phyloP scores from a whole-genome alignment of 2,797 vertebrate genomes.

The Vespertilio murinus region DNA sequence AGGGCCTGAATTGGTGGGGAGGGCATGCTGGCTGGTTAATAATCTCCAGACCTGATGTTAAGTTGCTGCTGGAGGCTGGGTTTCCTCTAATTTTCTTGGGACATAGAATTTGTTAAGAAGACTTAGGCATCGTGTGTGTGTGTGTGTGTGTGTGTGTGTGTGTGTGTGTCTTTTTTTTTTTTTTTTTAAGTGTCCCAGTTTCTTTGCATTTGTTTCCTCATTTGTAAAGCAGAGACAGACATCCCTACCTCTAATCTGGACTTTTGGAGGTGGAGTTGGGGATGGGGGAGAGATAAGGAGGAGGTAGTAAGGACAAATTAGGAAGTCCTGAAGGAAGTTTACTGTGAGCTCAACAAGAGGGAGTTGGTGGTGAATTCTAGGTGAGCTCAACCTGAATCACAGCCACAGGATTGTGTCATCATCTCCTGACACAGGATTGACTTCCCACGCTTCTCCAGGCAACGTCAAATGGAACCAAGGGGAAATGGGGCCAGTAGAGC shows the following conservation, averaged over 20 bases:
- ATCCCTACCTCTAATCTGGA: neutral
- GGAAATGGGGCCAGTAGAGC: neutral
- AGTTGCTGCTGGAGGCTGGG: neutral
- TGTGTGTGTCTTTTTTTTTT: neutral
- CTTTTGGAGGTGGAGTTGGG: neutral
- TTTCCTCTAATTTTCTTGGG: constrained; percentile 27
- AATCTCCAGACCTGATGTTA: neutral
- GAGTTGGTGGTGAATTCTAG: neutral
- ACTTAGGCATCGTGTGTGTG: neutral
- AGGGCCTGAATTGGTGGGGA: neutral
- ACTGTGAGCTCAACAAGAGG: neutral
- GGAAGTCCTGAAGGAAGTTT: neutral
- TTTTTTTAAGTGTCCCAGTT: neutral
- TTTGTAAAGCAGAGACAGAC: neutral
- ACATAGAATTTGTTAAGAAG: neutral
- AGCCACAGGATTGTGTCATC: neutral
- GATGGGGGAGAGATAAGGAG: too few species aligned
- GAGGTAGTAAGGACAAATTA: neutral
- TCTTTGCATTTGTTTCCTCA: neutral
- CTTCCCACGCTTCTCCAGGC: neutral
- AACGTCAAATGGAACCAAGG: neutral
- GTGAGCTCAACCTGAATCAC: neutral
- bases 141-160: neutral
- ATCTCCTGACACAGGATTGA: neutral
- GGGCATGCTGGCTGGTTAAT: neutral